Base-by-base conservation (phyloP, 2,113 vertebrate species). In the Seriola rivoliana region DNA sequence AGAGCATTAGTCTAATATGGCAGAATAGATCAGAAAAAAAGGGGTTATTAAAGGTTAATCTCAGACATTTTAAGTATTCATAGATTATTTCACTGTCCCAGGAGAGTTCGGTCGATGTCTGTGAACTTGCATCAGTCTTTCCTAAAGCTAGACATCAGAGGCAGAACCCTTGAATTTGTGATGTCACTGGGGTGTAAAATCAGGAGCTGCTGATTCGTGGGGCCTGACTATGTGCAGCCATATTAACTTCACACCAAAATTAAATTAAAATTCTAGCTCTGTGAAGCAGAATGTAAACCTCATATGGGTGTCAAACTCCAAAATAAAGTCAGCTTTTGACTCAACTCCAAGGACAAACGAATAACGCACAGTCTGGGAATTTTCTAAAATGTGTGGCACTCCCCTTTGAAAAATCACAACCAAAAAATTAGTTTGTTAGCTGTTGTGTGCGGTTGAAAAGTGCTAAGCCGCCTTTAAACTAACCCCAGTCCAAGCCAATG, bases 41-140 rank as follows among this genome's bases (percentile, higher is more conserved):
- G 38, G 34, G 38, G 10, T 70, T 25, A 65, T 84, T 78, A 85
- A 89, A 81, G 58, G 23, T 46, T 75, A 81, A 81, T 91, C 64
- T 29, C 23, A 48, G 42, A 40, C 63, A 73, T 81, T 88, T 91
- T 55, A 80, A 84, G 55, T 48, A 86, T 90, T 89, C 52, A 88
- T 80, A 73, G 68, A 71, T 86, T 78, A 82, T 88, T 81, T 85
- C 8, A 8, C 23, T 21, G 54, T 92, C 82, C 80, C 75, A 54
- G 80, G 80, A 89, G 78, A 77, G 67, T 77, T 78, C 10, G 21
- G 52, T 8, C 2, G 52, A 90, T 88, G 84, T 88, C 87, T 87
- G 29, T 63, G 68, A 87, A 89, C 88, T 87, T 89, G 84, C 89
- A 75, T 89, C 90, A 91, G 81, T 85, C 69, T 89, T 85, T 82